Base-by-base conservation (phyloP, 2,888 invertebrate genomes). In the Drosophila yooni region DNA sequence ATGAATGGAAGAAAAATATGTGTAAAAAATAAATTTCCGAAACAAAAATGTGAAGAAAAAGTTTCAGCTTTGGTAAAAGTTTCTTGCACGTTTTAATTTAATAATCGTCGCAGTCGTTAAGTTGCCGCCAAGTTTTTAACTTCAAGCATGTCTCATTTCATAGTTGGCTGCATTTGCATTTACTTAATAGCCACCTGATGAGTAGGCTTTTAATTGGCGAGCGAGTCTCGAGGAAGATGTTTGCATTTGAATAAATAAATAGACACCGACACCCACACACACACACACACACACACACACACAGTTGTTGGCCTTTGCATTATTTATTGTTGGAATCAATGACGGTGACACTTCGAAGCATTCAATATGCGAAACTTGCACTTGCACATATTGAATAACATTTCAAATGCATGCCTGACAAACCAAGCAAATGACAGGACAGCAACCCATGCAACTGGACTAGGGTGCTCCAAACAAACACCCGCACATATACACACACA, bases 21-120 rank as follows among this genome's bases (percentile, higher is more conserved):
- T 25, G 5, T 27, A 50, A 50, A 25, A 69, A 21, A 29, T 3
- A 53, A 33, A 29, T 15, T 27, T 5, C 13, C 15, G 27, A 52
- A 54, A 52, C 21, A 43, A 75, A 58, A 46, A 29, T 29, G 31
- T 53, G 68, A 43, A 57, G 57, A 50, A 74, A 77, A 73, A 75
- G 66, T 79, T 70, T 51, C 29, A 59, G 56, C 71, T 50, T 57
- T 61, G 15, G 51, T 36, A 21, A 71, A 84, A 84, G 89, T 89
- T 85, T 83, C 64, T 69, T 74, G 71, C 75, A 86, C 82, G 79
- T 91, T 91, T 91, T 91, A 89, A 90, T 90, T 90, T 91, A 91
- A 91, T 91, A 91, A 90, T 88, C 87, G 76, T 48, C 58, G 74
- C 36, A 70, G 81, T 76, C 69, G 78, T 74, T 81, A 83, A 86